phyloP scores from a whole-genome alignment of 2,888 invertebrate genomes.

The Hirtodrosophila trivittata region DNA sequence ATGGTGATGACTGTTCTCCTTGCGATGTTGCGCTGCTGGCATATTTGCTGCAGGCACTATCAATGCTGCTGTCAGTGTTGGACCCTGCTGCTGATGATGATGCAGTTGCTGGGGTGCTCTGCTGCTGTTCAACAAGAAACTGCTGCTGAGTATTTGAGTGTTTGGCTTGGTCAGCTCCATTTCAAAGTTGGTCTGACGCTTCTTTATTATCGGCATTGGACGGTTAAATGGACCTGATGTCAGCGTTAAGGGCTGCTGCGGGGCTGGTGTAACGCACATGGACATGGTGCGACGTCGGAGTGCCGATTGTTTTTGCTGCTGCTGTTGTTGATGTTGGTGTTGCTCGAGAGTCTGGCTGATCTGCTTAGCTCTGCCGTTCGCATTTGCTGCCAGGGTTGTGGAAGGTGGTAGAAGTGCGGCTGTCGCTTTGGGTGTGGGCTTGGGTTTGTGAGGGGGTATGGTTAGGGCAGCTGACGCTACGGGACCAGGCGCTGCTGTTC shows the following conservation, averaged over 20 bases:
- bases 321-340: slow-evolving; percentile 33
- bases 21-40: slow-evolving; percentile 51
- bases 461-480: slow-evolving; percentile 3
- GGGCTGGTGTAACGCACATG: slow-evolving; percentile 55
- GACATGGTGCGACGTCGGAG: slow-evolving; percentile 71
- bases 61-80: slow-evolving; percentile 10
- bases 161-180: slow-evolving; percentile 77
- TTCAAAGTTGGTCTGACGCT: slow-evolving; percentile 84
- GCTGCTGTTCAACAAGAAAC: slow-evolving; percentile 61
- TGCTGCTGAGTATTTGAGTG: slow-evolving; percentile 69
- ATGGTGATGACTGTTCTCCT: slow-evolving; percentile 63
- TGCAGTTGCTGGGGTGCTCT: slow-evolving; percentile 40
- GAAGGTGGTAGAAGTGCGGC: slow-evolving; percentile 21
- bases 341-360: slow-evolving; percentile 26
- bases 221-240: slow-evolving; percentile 28
- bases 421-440: slow-evolving; percentile 26
- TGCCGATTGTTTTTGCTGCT: slow-evolving; percentile 45
- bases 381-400: slow-evolving; percentile 22
- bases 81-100: slow-evolving; percentile 4
- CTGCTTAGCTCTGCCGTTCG: slow-evolving; percentile 66
- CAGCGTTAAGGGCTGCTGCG: slow-evolving; percentile 17
- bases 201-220: slow-evolving; percentile 59
- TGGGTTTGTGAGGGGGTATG: slow-evolving; percentile 13
- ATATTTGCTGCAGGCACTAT: slow-evolving; percentile 14
- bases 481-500: neutral